Evolutionary conservation across 2,113 vertebrate genomes (phyloP), one percentile per base, ranked within the genome.

Genomic region (Corythornis cristatus): DNA sequence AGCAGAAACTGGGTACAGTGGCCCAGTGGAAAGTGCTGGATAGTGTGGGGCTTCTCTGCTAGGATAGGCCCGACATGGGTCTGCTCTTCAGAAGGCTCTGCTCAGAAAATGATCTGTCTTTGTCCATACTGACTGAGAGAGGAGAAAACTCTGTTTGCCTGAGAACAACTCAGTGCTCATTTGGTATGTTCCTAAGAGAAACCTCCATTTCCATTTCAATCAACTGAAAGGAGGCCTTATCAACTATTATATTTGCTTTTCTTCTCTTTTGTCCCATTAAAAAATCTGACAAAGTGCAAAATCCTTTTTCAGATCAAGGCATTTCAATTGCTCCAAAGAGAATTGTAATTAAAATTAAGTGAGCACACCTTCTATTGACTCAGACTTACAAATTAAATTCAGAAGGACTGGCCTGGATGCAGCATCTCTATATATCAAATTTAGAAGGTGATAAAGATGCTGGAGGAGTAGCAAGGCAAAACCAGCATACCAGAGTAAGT

Each of bases 101-200:
- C 28, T 46, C 53, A 88, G 37, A 62, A 82, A 53, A 90, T 12
- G 4, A 21, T 66, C 62, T 75, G 28, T n/a, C 21, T 22, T 6
- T 31, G 50, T 21, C 35, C 3, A 0, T 22, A 48, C 12, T 16
- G 28, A 74, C 31, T 9, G 15, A 81, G 25, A 0, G 0, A 86
- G 17, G 29, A 74, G 66, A 40, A 75, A 86, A 83, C 23, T 43
- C 37, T 3, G 3, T 14, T 51, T 43, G 22, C n/a, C 70, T n/a
- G 11, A 25, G 15, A 82, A 54, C 33, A 77, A 29, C 20, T 51
- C 22, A 22, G 53, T 80, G 11, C 31, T 81, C 7, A 62, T 45
- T 45, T 4, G 2, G 17, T 67, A 25, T 26, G 4, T 11, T 82
- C 57, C 74, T 74, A 42, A 48, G 18, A 67, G 70, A 72, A 78